Conservation (phyloP, 2,113 vertebrate species). For the Morone chrysops region DNA sequence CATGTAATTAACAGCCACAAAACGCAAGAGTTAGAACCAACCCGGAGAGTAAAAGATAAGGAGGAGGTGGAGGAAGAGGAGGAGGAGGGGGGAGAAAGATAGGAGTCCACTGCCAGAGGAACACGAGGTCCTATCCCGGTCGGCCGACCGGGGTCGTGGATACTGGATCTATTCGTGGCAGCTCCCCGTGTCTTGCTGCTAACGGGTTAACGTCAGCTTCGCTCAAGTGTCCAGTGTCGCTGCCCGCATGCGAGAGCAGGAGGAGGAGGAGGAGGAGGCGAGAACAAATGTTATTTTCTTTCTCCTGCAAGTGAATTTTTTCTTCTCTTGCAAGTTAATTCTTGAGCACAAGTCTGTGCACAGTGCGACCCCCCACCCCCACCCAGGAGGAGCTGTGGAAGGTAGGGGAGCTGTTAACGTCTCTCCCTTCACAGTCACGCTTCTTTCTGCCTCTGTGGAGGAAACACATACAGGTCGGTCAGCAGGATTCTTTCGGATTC, state of each 20-base stretch:
- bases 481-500: constrained; percentile 73
- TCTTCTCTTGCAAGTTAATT: constrained; percentile 46
- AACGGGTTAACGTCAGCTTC: constrained; percentile 57
- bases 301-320: constrained; percentile 18
- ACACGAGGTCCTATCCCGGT: constrained; percentile 75
- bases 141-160: constrained; percentile 61
- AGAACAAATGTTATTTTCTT: constrained; percentile 20
- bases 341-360: neutral
- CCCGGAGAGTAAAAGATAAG: constrained; percentile 6
- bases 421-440: constrained; percentile 75
- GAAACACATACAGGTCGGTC: constrained; percentile 73
- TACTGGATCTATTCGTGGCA: constrained; percentile 71
- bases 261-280: neutral
- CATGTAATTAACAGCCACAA: constrained; percentile 39
- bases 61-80: neutral
- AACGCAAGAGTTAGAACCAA: constrained; percentile 41
- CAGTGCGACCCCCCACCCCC: neutral
- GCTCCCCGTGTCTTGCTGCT: constrained; percentile 49
- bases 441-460: constrained; percentile 65
- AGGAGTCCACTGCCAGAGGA: constrained; percentile 58
- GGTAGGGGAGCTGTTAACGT: constrained; percentile 37
- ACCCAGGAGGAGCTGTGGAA: constrained; percentile 47
- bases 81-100: neutral
- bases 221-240: constrained; percentile 51
- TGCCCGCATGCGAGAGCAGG: neutral